Percentiles rank a stretch among this genome's conserved stretches.
Evolutionary conservation across 2,113 vertebrate species (phyloP).

Genomic region (Forbesichthys papilliferus): DNA sequence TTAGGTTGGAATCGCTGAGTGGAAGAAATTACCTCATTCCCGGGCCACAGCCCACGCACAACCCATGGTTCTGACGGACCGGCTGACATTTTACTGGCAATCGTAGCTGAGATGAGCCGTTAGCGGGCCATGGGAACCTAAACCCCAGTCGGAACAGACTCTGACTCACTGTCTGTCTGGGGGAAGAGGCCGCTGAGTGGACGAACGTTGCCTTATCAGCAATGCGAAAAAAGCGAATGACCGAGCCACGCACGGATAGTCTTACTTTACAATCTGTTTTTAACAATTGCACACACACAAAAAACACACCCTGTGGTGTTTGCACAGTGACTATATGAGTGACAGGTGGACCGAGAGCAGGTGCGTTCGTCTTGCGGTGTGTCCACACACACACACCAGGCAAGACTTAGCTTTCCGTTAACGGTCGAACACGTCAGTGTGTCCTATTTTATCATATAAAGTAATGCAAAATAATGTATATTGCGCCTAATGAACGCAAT

Average conservation of each 20-base stretch:
- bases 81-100: conserved; percentile 32
- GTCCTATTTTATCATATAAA: not conserved
- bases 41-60: conserved; percentile 59
- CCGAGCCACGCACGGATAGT: not conserved
- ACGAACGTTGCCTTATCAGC: not conserved
- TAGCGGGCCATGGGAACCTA: conserved; percentile 61
- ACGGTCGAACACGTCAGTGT: conserved; percentile 51
- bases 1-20: conserved; percentile 39
- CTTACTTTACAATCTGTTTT: not conserved
- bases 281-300: not conserved
- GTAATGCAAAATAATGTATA: not conserved
- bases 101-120: conserved; percentile 25
- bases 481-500: too few relatives aligned
- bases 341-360: conserved; percentile 73
- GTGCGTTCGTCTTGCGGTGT: conserved; percentile 38
- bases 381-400: too few relatives aligned
- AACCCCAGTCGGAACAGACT: conserved; percentile 43
- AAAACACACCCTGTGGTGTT: conserved; percentile 44
- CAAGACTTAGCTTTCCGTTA: conserved; percentile 38
- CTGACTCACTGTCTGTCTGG: conserved; percentile 74
- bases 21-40: conserved; percentile 74
- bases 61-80: conserved; percentile 1
- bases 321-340: conserved; percentile 53
- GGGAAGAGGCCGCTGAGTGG: conserved; percentile 35
- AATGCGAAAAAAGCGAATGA: not conserved